phyloP scores from a whole-genome alignment of 2,113 vertebrate genomes.

The Barnardius zonarius region DNA sequence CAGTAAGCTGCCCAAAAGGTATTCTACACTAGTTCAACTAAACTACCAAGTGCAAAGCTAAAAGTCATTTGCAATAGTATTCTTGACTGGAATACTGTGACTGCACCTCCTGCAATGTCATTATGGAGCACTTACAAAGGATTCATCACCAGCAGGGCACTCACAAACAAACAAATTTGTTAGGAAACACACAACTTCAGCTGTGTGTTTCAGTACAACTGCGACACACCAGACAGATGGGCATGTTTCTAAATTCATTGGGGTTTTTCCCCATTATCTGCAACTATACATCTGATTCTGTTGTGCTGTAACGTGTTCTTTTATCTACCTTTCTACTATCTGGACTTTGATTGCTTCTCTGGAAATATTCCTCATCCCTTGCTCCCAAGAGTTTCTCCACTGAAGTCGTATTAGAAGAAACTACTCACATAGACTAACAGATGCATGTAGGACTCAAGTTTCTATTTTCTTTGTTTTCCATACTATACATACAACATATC shows the following conservation, averaged over 20 bases:
- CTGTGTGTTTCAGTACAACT: not conserved
- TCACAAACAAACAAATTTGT: conserved; percentile 1
- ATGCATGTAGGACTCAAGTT: not conserved
- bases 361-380: not conserved
- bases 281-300: not conserved
- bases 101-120: not conserved
- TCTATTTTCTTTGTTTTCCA: not conserved
- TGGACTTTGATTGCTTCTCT: not conserved
- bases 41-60: not conserved
- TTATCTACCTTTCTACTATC: not conserved
- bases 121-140: not conserved
- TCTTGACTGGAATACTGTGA: not conserved
- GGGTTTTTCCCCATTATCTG: not conserved
- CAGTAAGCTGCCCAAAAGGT: not conserved
- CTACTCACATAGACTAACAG: not conserved
- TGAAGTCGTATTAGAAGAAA: not conserved
- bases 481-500: not conserved
- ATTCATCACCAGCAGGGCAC: not conserved
- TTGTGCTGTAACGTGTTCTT: not conserved
- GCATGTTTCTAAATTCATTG: not conserved
- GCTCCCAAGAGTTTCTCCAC: not conserved
- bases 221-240: not conserved
- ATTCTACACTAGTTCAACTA: not conserved
- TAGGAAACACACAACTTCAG: not conserved
- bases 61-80: not conserved